Evolutionary conservation across 2,888 invertebrate genomes (phyloP).

Genomic region (Cerceris ruficornis): DNA sequence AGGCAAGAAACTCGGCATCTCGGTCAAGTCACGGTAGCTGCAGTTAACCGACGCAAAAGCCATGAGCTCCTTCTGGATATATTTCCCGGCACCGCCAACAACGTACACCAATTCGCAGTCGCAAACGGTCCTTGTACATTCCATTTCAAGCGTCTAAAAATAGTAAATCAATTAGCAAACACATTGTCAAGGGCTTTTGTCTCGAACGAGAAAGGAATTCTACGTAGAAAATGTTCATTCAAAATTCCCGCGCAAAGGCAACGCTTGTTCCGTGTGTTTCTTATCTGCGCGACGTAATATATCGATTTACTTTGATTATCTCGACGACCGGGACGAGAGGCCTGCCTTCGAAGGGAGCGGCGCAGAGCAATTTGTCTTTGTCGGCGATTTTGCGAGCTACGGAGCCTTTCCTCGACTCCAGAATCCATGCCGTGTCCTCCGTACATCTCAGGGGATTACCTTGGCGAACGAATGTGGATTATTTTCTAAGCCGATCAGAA

Average conservation of each 20-base stretch:
- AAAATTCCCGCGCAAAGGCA: not conserved
- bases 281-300: not conserved
- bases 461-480: conserved; percentile 70
- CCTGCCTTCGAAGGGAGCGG: conserved; percentile 85
- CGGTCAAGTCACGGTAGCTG: conserved; percentile 83
- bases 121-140: conserved; percentile 85
- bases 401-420: conserved; percentile 83
- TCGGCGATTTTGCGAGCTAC: conserved; percentile 83
- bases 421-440: conserved; percentile 85
- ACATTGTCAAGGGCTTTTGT: not conserved
- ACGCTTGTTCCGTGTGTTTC: not conserved
- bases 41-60: conserved; percentile 89
- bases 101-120: conserved; percentile 86
- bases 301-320: conserved; percentile 84
- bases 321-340: conserved; percentile 86
- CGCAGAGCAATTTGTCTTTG: conserved; percentile 84
- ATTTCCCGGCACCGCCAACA: conserved; percentile 81
- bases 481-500: not conserved
- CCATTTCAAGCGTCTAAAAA: conserved; percentile 83
- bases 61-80: conserved; percentile 80
- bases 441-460: conserved; percentile 88
- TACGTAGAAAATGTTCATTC: not conserved
- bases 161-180: not conserved
- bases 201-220: not conserved
- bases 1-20: conserved; percentile 86